Evolutionary conservation across 2,888 invertebrate genomes (phyloP), one percentile per base, ranked within the genome.

Genomic region (Rapana venosa): DNA sequence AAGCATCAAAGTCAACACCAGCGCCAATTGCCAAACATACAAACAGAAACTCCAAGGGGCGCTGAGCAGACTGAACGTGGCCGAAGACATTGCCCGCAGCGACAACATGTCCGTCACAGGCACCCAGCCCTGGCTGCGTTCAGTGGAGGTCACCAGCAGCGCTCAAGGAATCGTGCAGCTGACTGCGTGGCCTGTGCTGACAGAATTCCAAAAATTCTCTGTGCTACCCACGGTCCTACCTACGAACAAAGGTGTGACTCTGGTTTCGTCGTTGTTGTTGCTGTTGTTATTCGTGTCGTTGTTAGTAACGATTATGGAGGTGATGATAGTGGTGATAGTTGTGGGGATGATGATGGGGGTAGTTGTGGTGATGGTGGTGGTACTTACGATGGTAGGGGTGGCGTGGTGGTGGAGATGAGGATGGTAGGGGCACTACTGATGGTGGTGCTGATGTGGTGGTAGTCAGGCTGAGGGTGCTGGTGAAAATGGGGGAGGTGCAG

Each of bases 1-100:
- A 26, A 35, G 58, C 84, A 58, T 84, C 58, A 84, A 84, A 84
- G 58, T 84, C 58, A 84, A 84, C 58, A 84, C 84, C n/a, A n/a
- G 58, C 8, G 84, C 83, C 13, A 26, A 84, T 13, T n/a, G 30
- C 58, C 26, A 58, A 56, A 0, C 30, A 5, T 84, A 22, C 58
- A 56, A n/a, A 13, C 30, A 58, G 26, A 15, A 84, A n/a, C 26
- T 84, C 17, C 56, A 84, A 30, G 26, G 84, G 58, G 84, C 56
- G 58, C 30, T 84, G 15, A n/a, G 26, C 56, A 30, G n/a, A 35
- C 84, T 84, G 84, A 30, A 84, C 84, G 58, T 30, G 17, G 84
- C 56, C 58, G 30, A 58, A 47, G 84, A 84, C 30, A 30, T 84
- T 56, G 20, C 58, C 2, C 58, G 58, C 84, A 84, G 84, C 58